These are phyloP conservation scores for Stenoptilia bipunctidactyla DNA, from an alignment of 2,888 invertebrate genomes.

Conservation along the genomic window DNA sequence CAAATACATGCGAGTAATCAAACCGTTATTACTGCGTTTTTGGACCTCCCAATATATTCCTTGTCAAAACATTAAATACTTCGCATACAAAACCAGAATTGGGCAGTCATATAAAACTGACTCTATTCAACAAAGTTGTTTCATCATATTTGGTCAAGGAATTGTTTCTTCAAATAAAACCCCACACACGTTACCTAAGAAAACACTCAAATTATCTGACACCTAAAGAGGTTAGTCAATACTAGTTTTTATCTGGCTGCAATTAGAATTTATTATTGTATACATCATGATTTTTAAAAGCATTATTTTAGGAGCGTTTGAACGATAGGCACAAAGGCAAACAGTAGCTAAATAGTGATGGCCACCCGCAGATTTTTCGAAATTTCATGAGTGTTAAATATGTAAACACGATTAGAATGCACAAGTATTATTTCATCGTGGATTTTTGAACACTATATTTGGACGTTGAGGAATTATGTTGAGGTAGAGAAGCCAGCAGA, in stretches of 20 bases:
- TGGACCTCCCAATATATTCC: too few species aligned
- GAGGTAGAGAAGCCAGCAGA: too few species aligned
- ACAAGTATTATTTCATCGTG: slow-evolving; percentile 13
- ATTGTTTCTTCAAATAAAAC: slow-evolving; percentile 36
- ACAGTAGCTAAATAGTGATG: slow-evolving; percentile 43
- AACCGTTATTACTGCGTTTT: too few species aligned
- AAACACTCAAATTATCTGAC: slow-evolving; percentile 11
- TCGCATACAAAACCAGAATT: too few species aligned
- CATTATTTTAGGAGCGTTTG: slow-evolving; percentile 29
- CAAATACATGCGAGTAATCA: too few species aligned
- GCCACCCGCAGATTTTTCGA: slow-evolving; percentile 50
- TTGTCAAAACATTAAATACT: too few species aligned
- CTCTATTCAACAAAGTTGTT: neutral
- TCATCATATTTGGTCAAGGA: slow-evolving; percentile 24
- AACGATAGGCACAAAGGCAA: slow-evolving; percentile 45
- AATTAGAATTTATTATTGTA: slow-evolving; percentile 3
- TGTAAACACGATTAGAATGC: slow-evolving; percentile 55
- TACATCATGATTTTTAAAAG: slow-evolving; percentile 1
- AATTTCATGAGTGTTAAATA: slow-evolving; percentile 48
- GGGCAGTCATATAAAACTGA: too few species aligned
- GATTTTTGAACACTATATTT: too few species aligned
- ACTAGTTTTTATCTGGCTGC: neutral
- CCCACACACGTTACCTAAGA: slow-evolving; percentile 23
- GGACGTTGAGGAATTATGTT: too few species aligned
- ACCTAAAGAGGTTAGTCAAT: too few species aligned